phyloP scores from a whole-genome alignment of 2,113 vertebrate genomes.

The Nesoenas mayeri region DNA sequence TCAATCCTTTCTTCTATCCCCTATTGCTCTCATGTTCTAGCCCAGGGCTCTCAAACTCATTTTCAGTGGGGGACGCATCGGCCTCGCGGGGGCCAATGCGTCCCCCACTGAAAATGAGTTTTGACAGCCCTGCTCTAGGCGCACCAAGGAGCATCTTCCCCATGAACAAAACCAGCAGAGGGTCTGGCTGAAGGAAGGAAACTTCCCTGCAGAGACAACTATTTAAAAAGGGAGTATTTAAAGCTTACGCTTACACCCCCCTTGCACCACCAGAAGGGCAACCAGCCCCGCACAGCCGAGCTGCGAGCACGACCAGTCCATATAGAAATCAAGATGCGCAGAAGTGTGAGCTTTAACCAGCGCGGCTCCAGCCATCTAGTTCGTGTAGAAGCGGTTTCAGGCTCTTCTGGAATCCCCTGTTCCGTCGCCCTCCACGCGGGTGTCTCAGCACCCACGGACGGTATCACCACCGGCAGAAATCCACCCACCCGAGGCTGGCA shows the following conservation, averaged over 20 bases:
- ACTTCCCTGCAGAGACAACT: not conserved
- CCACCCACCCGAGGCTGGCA: not conserved
- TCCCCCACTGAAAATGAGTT: no score
- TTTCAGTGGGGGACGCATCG: no score
- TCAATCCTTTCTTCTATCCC: not conserved
- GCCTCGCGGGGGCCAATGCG: no score
- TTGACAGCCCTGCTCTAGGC: no score
- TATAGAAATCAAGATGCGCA: not conserved
- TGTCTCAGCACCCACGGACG: not conserved
- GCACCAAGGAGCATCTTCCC: not conserved
- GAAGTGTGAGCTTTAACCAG: not conserved
- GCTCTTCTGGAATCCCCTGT: constrained; percentile 1
- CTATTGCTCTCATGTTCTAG: not conserved
- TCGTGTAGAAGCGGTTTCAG: not conserved
- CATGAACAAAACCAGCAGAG: not conserved
- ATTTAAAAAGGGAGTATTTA: not conserved
- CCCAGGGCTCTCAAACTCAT: not conserved
- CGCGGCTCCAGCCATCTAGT: not conserved
- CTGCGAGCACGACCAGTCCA: not conserved
- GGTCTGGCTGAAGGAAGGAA: not conserved
- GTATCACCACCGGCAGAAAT: not conserved
- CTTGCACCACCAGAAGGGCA: not conserved
- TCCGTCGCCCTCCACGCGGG: accelerated
- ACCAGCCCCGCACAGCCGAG: not conserved
- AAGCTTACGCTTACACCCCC: not conserved